phyloP scores from a whole-genome alignment of 1,140 invertebrate species.

The Wasmannia auropunctata region DNA sequence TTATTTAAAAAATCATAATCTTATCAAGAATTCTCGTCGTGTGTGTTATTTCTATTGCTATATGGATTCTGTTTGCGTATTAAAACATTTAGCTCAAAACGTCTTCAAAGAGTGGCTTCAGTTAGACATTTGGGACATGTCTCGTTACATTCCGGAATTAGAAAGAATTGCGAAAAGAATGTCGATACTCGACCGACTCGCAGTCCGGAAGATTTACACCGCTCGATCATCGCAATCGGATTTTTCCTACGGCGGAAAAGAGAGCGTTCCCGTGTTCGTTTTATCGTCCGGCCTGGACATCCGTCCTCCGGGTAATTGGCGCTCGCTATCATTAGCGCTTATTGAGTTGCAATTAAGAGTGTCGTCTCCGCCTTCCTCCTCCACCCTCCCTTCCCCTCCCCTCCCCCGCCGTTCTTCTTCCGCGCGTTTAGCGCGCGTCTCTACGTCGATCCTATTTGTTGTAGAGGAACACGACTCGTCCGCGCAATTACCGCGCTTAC shows the following conservation, averaged over 20 bases:
- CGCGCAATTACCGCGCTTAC: conserved; percentile 32
- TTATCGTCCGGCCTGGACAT: conserved; percentile 31
- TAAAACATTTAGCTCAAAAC: not conserved
- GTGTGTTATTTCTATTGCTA: not conserved
- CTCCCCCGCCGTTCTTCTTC: too few species aligned
- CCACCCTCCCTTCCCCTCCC: too few species aligned
- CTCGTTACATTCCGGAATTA: not conserved
- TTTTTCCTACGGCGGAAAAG: conserved; percentile 11
- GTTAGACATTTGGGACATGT: not conserved
- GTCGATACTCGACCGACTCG: not conserved
- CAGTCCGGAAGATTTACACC: not conserved
- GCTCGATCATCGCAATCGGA: not conserved
- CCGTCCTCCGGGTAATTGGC: conserved; percentile 9
- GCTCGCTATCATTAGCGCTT: conserved; percentile 59
- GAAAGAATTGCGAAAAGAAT: not conserved
- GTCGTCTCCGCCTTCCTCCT: not conserved
- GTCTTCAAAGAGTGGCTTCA: not conserved
- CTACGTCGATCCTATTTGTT: conserved; percentile 26
- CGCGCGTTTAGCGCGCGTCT: conserved; percentile 4
- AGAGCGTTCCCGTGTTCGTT: conserved; percentile 38
- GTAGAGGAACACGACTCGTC: conserved; percentile 1
- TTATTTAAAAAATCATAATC: not conserved
- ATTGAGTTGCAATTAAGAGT: conserved; percentile 66
- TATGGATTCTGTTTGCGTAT: too few species aligned
- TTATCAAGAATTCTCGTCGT: not conserved